Evolutionary conservation across 2,797 vertebrate genomes (phyloP).

Genomic region (Thripadectes ignobilis): DNA sequence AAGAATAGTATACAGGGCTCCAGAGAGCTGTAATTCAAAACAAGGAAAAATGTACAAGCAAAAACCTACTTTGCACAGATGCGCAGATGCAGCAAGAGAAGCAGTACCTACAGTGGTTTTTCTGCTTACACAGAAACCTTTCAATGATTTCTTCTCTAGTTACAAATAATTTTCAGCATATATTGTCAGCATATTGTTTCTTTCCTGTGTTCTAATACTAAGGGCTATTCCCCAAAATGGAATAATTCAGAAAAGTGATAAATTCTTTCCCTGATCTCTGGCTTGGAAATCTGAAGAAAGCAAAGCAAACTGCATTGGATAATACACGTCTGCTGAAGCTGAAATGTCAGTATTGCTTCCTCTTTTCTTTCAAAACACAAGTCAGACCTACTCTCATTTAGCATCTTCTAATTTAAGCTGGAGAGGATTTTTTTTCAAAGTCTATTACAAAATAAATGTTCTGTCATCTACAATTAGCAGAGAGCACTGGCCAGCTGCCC

Average conservation of each 20-base stretch:
- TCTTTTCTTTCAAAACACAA: not conserved
- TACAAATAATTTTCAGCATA: not conserved
- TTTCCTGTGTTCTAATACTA: not conserved
- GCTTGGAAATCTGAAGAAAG: not conserved
- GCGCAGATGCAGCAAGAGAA: not conserved
- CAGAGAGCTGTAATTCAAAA: not conserved
- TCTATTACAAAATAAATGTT: constrained; percentile 13
- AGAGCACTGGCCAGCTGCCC: not conserved
- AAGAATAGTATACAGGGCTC: not conserved
- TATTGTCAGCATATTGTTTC: not conserved
- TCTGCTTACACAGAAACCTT: not conserved
- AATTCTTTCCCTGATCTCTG: not conserved
- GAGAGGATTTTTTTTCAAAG: not conserved
- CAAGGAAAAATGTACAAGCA: not conserved
- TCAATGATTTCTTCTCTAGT: not conserved
- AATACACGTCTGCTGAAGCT: not conserved
- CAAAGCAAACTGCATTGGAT: not conserved
- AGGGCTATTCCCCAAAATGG: not conserved
- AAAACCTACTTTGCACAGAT: not conserved
- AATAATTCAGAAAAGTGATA: not conserved
- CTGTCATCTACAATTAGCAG: not conserved
- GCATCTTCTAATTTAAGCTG: not conserved
- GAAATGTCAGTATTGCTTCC: not conserved
- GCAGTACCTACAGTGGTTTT: not conserved
- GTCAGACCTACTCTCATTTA: not conserved